Base-by-base conservation (phyloP, 1,140 invertebrate genomes). In the Pogonus chalceus region DNA sequence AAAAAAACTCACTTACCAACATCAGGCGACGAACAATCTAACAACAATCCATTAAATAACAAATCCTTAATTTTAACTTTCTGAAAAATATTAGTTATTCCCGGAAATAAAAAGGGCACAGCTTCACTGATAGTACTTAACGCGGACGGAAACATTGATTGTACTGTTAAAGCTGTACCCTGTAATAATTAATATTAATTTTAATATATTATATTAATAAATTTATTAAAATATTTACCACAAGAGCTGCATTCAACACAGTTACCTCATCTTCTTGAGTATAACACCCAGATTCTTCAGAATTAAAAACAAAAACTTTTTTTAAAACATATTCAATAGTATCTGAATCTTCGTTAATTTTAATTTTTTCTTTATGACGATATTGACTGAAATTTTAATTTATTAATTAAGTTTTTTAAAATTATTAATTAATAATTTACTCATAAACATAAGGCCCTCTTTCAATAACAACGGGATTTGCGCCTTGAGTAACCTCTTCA, bases 401-500 rank as follows among this genome's bases (percentile, higher is more conserved):
- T 22, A 31, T 26, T 35, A 23, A 26, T 35, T n/a, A 14, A 51
- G 16, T 22, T 18, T 12, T 18, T 20, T 31, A 31, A 10, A 48
- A 39, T 22, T 47, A 14, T 12, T 49, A 4, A 46, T 56, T 31
- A 16, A 26, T 3, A 20, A 56, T 51, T 65, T 67, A 48, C 75
- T 67, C 69, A 61, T 76, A 79, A 12, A 69, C 69, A 60, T 76
- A 80, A 2, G 77, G 77, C 16, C 78, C 79, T 35, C 70, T 62
- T 67, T 80, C 71, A 52, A 60, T 21, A 1, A 80, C 49, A 10
- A 55, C 59, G 10, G 77, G 76, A 52, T 71, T 76, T 2, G 37
- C 60, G 20, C 76, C 76, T 16, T 63, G 51, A 20, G 59, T 26
- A 7, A 85, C 69, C 26, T 80, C 79, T 0, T 76, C 69, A 1